A percentile compares a stretch with the other conserved stretches of the same genome.
Conservation (phyloP, 1,140 invertebrate species). For the Ridgeia piscesae region DNA sequence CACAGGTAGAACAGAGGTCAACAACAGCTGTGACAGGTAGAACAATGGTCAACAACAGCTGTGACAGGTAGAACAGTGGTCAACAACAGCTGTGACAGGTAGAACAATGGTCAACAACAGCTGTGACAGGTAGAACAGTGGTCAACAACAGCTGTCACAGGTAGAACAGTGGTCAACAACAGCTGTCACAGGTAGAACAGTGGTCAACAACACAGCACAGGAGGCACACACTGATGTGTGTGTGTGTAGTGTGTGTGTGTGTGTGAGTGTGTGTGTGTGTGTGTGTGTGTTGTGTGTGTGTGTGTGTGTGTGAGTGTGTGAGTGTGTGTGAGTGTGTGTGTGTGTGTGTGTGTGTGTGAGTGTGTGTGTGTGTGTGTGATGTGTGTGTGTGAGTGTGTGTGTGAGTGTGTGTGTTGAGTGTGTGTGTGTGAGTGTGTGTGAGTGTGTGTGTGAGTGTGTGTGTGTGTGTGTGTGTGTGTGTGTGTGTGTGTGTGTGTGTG, state of each 20-base stretch:
- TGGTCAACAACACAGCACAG: no score
- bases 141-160: conserved; percentile 69
- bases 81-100: conserved; percentile 68
- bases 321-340: neutral
- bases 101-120: neutral
- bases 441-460: neutral
- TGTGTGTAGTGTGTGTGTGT: no score
- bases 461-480: neutral
- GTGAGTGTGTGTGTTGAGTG: neutral
- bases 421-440: no score
- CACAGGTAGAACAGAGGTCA: no score
- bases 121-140: no score
- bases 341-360: no score
- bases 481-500: no score
- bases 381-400: neutral
- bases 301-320: no score
- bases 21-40: conserved; percentile 67
- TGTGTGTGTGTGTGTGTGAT: neutral
- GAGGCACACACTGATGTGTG: no score
- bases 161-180: neutral
- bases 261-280: neutral
- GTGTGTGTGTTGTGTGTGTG: neutral
- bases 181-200: no score
- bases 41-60: neutral
- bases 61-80: no score